Base-by-base conservation (phyloP, 2,888 invertebrate species). In the Drosophila quasianomalipes region DNA sequence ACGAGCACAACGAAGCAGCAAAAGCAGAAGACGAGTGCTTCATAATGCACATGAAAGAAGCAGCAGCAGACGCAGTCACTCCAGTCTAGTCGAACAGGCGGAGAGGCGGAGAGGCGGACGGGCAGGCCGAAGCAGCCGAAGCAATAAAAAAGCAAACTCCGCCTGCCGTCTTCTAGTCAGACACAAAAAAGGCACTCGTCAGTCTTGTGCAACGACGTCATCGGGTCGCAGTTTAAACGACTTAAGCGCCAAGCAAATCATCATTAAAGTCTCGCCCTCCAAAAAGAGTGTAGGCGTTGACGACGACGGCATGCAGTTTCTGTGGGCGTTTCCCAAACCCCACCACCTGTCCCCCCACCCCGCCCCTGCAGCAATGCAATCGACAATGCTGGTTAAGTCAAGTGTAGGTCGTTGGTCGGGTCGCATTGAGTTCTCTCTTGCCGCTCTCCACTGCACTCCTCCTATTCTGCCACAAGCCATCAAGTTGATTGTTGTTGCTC, bases 331-430 rank as follows among this genome's bases (percentile, higher is more conserved):
- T 58, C 39, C 53, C 52, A n/a, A 28, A 4, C 26, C 47, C 47
- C 7, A 26, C 47, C 47, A 26, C 9, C 22, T 16, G 26, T 2
- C 62, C 39, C 31, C 26, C 31, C 33, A 1, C n/a, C 28, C 5
- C 35, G 10, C 4, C 49, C 14, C 39, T 22, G 31, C 33, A 22
- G 62, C 72, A 62, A 71, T 85, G 90, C 82, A 83, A 90, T 90
- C 90, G 91, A 91, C 90, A 90, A 91, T 90, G 90, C 91, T 90
- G 90, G 90, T 90, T 90, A 91, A 91, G 90, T 90, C 90, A 90
- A 91, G 91, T 90, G 86, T 91, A 91, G 88, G 90, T 91, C 90
- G 91, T 88, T 81, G 84, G 82, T 88, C 89, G 90, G 86, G 83
- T 87, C 78, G 80, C 76, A 54, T 68, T 62, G 69, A 81, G 82